These are phyloP conservation scores for Stenopsyche tienmushanensis DNA, from an alignment of 1,140 invertebrate genomes.

Conservation along the genomic window DNA sequence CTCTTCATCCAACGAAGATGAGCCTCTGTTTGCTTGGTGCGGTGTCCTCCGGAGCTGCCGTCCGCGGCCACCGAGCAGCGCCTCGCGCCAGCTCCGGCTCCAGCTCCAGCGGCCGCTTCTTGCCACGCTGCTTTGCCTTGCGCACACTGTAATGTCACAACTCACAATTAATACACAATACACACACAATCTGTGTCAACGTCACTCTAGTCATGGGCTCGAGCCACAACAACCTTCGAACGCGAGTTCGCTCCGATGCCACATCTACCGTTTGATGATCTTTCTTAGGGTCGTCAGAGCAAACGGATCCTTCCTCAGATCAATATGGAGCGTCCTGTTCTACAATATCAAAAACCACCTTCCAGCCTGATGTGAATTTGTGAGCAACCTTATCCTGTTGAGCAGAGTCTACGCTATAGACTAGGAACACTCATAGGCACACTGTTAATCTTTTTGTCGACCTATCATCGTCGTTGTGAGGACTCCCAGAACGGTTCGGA, in stretches of 20 bases:
- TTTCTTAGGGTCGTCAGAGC: too few species aligned
- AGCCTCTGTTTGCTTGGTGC: slow-evolving; percentile 53
- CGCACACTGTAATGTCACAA: slow-evolving; percentile 70
- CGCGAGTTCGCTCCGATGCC: not conserved
- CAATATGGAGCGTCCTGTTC: too few species aligned
- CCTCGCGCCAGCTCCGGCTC: slow-evolving; percentile 49
- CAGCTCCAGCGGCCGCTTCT: slow-evolving; percentile 58
- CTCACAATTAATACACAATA: too few species aligned
- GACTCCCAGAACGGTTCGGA: too few species aligned
- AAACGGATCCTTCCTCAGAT: too few species aligned
- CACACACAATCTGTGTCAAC: not conserved
- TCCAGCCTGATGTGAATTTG: too few species aligned
- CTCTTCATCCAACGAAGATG: slow-evolving; percentile 79
- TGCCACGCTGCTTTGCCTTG: slow-evolving; percentile 80
- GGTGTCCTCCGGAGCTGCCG: slow-evolving; percentile 61
- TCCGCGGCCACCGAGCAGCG: slow-evolving; percentile 71
- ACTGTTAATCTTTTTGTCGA: too few species aligned
- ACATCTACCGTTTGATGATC: not conserved
- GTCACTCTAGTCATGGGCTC: not conserved
- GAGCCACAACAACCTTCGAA: not conserved
- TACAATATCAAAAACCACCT: too few species aligned
- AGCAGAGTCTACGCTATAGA: too few species aligned
- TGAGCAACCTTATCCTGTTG: too few species aligned
- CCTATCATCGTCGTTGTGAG: too few species aligned
- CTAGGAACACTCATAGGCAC: too few species aligned